phyloP scores from a whole-genome alignment of 2,113 vertebrate species.

The Sigmodon hispidus region DNA sequence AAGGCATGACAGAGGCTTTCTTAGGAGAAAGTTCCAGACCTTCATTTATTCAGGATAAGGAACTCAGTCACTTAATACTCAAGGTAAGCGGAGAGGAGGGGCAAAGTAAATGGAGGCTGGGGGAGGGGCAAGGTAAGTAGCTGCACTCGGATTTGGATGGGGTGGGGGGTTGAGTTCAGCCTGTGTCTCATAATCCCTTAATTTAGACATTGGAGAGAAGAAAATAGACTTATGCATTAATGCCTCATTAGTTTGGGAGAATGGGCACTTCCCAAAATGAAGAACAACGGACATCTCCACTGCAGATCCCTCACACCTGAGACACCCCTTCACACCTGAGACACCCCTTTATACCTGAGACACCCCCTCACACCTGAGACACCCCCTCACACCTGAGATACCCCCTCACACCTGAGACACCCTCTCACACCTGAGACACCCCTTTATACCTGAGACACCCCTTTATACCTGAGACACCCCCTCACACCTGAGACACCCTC shows the following conservation, averaged over 20 bases:
- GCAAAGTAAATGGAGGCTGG: too few species aligned
- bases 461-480: too few species aligned
- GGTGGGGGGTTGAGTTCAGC: not conserved
- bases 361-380: too few species aligned
- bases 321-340: too few species aligned
- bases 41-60: conserved; percentile 95
- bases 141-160: not conserved
- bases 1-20: conserved; percentile 95
- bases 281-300: not conserved
- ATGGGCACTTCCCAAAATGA: not conserved
- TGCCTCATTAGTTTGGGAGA: not conserved
- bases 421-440: too few species aligned
- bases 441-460: too few species aligned
- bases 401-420: too few species aligned
- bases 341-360: too few species aligned
- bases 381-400: too few species aligned
- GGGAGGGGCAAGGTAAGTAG: conserved; percentile 91
- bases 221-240: not conserved
- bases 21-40: conserved; percentile 96
- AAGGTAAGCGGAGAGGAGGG: too few species aligned
- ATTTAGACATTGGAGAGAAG: not conserved
- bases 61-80: conserved; percentile 96
- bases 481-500: too few species aligned
- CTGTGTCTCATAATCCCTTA: not conserved
- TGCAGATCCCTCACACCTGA: too few species aligned